phyloP scores from a whole-genome alignment of 1,140 invertebrate species.

The Calliphora vicina region DNA sequence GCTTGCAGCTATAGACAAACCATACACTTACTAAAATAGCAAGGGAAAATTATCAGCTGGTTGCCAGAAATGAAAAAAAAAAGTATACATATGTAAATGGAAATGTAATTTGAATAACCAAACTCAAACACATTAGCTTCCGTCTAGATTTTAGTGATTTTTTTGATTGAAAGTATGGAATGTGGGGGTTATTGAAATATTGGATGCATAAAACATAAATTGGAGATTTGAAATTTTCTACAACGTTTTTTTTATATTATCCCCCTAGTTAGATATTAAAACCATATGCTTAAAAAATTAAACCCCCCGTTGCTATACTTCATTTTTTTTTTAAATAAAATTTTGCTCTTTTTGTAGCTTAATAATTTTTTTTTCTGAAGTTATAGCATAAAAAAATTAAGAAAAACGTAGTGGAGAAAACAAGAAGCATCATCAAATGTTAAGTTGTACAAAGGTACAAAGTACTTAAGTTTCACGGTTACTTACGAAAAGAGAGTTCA shows the following conservation, averaged over 20 bases:
- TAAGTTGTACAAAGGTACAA: constrained; percentile 23
- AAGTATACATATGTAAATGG: not conserved
- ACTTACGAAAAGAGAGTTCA: constrained; percentile 47
- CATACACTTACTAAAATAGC: constrained; percentile 52
- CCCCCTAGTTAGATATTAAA: not conserved
- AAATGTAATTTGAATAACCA: not conserved
- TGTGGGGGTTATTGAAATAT: too few species aligned
- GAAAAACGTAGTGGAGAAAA: not conserved
- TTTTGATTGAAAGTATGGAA: too few species aligned
- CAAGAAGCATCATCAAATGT: constrained; percentile 15
- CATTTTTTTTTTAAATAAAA: not conserved
- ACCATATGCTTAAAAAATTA: not conserved
- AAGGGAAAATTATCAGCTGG: constrained; percentile 59
- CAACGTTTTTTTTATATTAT: too few species aligned
- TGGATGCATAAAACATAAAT: too few species aligned
- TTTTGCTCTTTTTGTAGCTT: not conserved
- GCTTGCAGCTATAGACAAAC: constrained; percentile 61
- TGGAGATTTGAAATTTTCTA: too few species aligned
- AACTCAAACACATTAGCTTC: not conserved
- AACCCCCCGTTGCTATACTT: not conserved
- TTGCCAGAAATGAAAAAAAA: not conserved
- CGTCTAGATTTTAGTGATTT: too few species aligned
- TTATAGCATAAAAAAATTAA: not conserved
- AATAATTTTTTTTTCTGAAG: not conserved
- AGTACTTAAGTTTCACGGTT: constrained; percentile 30